These are phyloP conservation scores for Pluvialis apricaria DNA, from an alignment of 2,113 vertebrate species.

Conservation along the genomic window DNA sequence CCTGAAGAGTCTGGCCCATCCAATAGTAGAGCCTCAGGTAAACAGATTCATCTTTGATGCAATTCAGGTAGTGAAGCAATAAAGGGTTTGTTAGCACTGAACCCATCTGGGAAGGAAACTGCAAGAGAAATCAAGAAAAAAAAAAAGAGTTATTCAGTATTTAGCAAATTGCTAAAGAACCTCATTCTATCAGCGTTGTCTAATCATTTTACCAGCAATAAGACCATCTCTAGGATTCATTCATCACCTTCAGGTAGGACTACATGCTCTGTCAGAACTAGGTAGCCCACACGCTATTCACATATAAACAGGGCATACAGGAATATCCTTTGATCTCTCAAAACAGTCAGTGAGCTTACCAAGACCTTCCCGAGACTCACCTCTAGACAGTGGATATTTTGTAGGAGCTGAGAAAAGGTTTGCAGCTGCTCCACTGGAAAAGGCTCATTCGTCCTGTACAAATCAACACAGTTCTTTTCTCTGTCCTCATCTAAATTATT, in stretches of 20 bases:
- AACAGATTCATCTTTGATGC: constrained; percentile 84
- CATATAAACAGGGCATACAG: neutral
- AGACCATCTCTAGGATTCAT: neutral
- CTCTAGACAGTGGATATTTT: constrained; percentile 86
- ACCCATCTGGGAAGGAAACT: constrained; percentile 94
- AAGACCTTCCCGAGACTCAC: constrained; percentile 66
- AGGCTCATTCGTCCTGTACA: neutral
- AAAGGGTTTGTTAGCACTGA: constrained; percentile 85
- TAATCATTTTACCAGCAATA: neutral
- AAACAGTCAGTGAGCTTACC: neutral
- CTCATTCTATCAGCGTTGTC: neutral
- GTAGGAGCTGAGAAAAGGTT: constrained; percentile 83
- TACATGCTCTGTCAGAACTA: neutral
- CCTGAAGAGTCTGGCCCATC: constrained; percentile 85
- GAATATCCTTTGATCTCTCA: neutral
- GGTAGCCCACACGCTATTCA: neutral
- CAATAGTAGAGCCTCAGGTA: constrained; percentile 89
- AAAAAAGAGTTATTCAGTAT: neutral
- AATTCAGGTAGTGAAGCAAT: constrained; percentile 90
- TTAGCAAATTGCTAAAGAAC: neutral
- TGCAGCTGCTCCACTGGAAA: constrained; percentile 82
- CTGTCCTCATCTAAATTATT: neutral
- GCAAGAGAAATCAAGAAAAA: constrained; percentile 6
- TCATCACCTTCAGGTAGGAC: neutral
- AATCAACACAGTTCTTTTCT: neutral